Conservation (phyloP, 1,140 invertebrate species). For the Sipha flava region DNA sequence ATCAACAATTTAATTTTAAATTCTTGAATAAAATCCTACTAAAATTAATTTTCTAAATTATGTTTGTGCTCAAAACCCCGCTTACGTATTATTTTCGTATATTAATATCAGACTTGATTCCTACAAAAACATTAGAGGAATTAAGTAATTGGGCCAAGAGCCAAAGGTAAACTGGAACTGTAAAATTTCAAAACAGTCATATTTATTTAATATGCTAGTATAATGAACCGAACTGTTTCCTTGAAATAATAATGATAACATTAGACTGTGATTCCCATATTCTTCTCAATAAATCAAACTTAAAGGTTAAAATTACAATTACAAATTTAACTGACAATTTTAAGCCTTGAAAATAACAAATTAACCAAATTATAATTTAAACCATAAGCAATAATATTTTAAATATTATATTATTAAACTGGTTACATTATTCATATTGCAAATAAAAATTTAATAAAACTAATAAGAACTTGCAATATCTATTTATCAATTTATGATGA, state of each 20-base stretch:
- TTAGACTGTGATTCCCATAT: not conserved
- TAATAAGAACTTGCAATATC: no score
- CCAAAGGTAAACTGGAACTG: constrained; percentile 18
- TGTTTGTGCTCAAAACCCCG: not conserved
- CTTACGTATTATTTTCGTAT: not conserved
- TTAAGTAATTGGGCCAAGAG: not conserved
- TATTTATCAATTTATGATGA: no score
- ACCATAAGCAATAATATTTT: no score
- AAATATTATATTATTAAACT: no score
- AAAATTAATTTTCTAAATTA: not conserved
- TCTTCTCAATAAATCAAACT: not conserved
- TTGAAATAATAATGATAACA: not conserved
- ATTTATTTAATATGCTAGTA: not conserved
- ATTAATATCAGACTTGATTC: not conserved
- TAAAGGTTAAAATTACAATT: no score
- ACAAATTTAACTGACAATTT: not conserved
- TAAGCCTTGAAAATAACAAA: no score
- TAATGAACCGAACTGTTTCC: not conserved
- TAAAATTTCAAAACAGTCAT: not conserved
- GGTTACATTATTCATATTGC: no score
- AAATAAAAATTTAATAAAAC: no score
- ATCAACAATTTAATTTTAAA: not conserved
- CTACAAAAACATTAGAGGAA: not conserved
- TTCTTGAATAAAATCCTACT: not conserved
- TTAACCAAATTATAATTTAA: no score